Conservation (phyloP, 2,888 invertebrate genomes). For the Drosophila aldrichi region DNA sequence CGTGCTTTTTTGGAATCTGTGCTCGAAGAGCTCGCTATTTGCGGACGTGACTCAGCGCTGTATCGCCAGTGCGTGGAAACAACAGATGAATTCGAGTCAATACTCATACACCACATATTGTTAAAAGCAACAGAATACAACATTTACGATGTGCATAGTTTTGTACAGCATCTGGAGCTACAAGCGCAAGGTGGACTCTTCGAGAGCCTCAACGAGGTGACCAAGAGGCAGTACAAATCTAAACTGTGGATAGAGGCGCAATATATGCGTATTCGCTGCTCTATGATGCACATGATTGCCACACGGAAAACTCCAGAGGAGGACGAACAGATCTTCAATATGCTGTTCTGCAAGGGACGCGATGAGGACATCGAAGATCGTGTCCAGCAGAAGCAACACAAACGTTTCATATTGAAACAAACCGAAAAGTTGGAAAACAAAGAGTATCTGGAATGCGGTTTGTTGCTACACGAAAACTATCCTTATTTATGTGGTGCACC, state of each 20-base stretch:
- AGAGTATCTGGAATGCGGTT: slow-evolving; percentile 83
- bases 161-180: slow-evolving; percentile 82
- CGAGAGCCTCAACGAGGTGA: slow-evolving; percentile 78
- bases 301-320: slow-evolving; percentile 80
- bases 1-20: slow-evolving; percentile 78
- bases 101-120: slow-evolving; percentile 83
- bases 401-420: slow-evolving; percentile 84
- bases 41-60: slow-evolving; percentile 80
- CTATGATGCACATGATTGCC: slow-evolving; percentile 82
- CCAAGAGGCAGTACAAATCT: slow-evolving; percentile 81
- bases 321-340: slow-evolving; percentile 81
- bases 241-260: slow-evolving; percentile 83
- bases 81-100: slow-evolving; percentile 82
- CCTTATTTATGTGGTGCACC: slow-evolving; percentile 84
- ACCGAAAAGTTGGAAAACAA: slow-evolving; percentile 85
- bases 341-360: slow-evolving; percentile 83
- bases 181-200: slow-evolving; percentile 81
- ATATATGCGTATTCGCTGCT: slow-evolving; percentile 84
- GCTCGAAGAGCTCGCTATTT: slow-evolving; percentile 81
- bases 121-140: slow-evolving; percentile 80
- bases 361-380: slow-evolving; percentile 80
- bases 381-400: slow-evolving; percentile 84
- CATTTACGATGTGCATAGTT: slow-evolving; percentile 78
- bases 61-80: slow-evolving; percentile 83
- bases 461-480: slow-evolving; percentile 82